Evolutionary conservation across 2,797 vertebrate genomes (phyloP), one percentile per base, ranked within the genome.

Genomic region (Lycodopsis pacificus): DNA sequence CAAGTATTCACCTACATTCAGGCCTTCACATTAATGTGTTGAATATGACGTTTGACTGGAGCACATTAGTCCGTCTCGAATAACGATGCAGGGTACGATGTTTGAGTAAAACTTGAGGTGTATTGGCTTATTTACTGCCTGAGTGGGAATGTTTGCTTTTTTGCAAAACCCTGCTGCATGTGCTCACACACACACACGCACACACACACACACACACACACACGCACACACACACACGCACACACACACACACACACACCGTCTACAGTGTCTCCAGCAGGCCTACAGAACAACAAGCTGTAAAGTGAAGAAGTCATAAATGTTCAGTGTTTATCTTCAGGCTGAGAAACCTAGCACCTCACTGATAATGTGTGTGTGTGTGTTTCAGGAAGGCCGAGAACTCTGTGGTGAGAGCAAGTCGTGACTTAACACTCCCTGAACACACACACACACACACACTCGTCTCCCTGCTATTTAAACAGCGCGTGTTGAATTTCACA

Each of bases 401-500:
- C 73, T 79, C 73, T 73, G 73, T 57, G 68, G 75, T 73, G 63
- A 32, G 65, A 82, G 88, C 77, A 0, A 56, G 84, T 49, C 77
- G 79, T 85, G 87, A 90, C 86, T 90, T 79, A 73, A 87, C 63
- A 12, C 73, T 65, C 79, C 80, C 57, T 53, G 20, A 19, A 86
- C 79, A 82, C 62, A 77, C 67, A 72, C 65, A 77, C 67, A 72
- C 65, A 73, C 69, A 76, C 83, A 77, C 61, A n/a, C 68, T 56
- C 7, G 78, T 84, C 79, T 82, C 70, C 30, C 12, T 83, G 86
- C 91, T 90, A 83, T 94, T 93, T 95, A 94, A 92, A 93, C 79
- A 93, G 73, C 65, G 85, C 69, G 86, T 93, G 95, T 79, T 93
- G 92, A 96, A 95, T 96, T 96, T 96, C 94, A 94, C 94, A 95